phyloP scores from a whole-genome alignment of 1,140 invertebrate species.

The Brachystomella parvula region DNA sequence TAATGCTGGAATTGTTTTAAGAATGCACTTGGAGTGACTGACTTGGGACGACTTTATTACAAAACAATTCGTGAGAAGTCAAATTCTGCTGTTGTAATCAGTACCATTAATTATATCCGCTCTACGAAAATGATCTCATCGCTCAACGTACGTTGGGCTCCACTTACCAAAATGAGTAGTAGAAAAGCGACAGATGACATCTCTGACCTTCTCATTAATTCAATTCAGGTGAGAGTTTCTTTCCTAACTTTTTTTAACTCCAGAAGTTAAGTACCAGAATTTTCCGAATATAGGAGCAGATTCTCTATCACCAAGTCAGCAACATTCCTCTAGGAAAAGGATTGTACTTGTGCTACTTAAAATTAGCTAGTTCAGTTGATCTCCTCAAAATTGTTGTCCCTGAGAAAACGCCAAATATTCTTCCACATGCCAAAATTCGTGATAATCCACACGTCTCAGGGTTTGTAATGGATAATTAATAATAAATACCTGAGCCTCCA shows the following conservation, averaged over 20 bases:
- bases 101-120: slow-evolving; percentile 69
- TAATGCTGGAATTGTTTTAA: too few species aligned
- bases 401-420: slow-evolving; percentile 78
- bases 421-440: slow-evolving; percentile 83
- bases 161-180: slow-evolving; percentile 62
- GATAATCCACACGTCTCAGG: slow-evolving; percentile 91
- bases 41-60: slow-evolving; percentile 86
- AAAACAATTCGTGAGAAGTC: slow-evolving; percentile 76
- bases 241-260: background rate
- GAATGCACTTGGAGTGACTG: slow-evolving; percentile 76
- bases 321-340: slow-evolving; percentile 70
- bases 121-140: slow-evolving; percentile 69
- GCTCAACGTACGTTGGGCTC: slow-evolving; percentile 81
- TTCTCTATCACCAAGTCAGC: slow-evolving; percentile 82
- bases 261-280: background rate
- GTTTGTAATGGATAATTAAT: too few species aligned
- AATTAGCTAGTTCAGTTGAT: slow-evolving; percentile 90
- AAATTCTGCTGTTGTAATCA: slow-evolving; percentile 72
- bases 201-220: slow-evolving; percentile 70
- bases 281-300: slow-evolving; percentile 59
- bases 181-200: slow-evolving; percentile 52
- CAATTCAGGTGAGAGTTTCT: slow-evolving; percentile 54
- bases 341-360: slow-evolving; percentile 88
- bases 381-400: slow-evolving; percentile 90
- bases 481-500: too few species aligned